Base-by-base conservation (phyloP, 2,113 vertebrate species). In the Callipepla squamata region DNA sequence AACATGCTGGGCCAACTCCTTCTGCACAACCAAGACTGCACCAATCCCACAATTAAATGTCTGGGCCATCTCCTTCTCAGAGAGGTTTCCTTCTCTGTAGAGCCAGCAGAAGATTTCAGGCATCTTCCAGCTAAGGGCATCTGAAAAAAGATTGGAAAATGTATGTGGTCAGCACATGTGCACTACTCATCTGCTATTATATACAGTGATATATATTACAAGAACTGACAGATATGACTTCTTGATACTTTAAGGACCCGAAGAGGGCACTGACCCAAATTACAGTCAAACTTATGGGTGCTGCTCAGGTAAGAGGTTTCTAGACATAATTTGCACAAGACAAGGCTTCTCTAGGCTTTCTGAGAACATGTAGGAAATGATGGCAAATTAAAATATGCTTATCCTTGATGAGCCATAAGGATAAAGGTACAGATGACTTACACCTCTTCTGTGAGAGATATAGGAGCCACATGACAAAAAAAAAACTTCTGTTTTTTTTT, bases 11-110 rank as follows among this genome's bases (percentile, higher is more conserved):
- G 98, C 98, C 7, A 98, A 94, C 25, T 87, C 87, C 9, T 97
- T 97, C 53, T 98, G 94, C 4, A 98, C 98, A 3, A 98, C 96
- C 87, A 99, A 85, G 47, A 98, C 97, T 0, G 98, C 98, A 9
- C 98, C 98, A 0, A 99, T 95, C 21, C 99, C 99, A n/a, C 98
- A 98, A 96, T 98, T 98, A 83, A 99, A 99, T 2, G 95, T 98
- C 63, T 97, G 97, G 66, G 93, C 95, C 98, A 99, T 98, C 96
- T 99, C 98, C 73, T 98, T 96, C 84, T 98, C 98, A 12, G 98
- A 98, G 48, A 99, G 97, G 20, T 84, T 92, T 5, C 99, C 99
- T 45, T 98, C 98, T 78, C 84, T 95, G 63, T 98, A 97, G 23
- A 99, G 97, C 98, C 99, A 99, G 57, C 98, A 98, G 62, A 99